Evolutionary conservation across 1,140 invertebrate species (phyloP).

Genomic region (Alviniconcha marisindica): DNA sequence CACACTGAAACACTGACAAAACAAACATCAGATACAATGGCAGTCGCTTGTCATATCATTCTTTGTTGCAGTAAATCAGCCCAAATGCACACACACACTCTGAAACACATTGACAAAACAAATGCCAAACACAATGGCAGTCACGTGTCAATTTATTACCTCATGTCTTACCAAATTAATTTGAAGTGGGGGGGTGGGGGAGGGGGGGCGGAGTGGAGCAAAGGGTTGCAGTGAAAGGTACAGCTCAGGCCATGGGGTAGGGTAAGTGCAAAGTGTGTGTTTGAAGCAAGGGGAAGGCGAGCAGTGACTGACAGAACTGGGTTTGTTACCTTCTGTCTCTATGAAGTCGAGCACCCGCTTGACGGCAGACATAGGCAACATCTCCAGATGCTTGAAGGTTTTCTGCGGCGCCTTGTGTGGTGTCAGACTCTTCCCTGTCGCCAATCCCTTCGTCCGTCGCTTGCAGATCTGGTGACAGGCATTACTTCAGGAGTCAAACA

Average conservation of each 20-base stretch:
- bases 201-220: too few species aligned
- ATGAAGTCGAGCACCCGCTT: conserved; percentile 93
- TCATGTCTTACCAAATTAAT: too few species aligned
- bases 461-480: conserved; percentile 81
- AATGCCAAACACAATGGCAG: too few species aligned
- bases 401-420: conserved; percentile 82
- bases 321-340: conserved; percentile 89
- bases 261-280: too few species aligned
- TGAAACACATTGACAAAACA: too few species aligned
- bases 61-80: conserved; percentile 77
- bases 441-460: conserved; percentile 81
- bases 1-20: too few species aligned
- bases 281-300: not conserved
- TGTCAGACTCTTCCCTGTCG: conserved; percentile 67
- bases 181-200: too few species aligned
- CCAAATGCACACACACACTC: conserved; percentile 94
- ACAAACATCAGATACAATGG: too few species aligned
- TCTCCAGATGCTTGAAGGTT: conserved; percentile 92
- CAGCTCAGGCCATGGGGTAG: too few species aligned
- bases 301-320: too few species aligned
- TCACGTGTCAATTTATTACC: conserved; percentile 91
- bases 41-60: too few species aligned
- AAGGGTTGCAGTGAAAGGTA: too few species aligned
- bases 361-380: conserved; percentile 91
- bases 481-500: not conserved